Evolutionary conservation across 1,140 invertebrate genomes (phyloP), one percentile per base, ranked within the genome.

Genomic region (Drosophila obscura): DNA sequence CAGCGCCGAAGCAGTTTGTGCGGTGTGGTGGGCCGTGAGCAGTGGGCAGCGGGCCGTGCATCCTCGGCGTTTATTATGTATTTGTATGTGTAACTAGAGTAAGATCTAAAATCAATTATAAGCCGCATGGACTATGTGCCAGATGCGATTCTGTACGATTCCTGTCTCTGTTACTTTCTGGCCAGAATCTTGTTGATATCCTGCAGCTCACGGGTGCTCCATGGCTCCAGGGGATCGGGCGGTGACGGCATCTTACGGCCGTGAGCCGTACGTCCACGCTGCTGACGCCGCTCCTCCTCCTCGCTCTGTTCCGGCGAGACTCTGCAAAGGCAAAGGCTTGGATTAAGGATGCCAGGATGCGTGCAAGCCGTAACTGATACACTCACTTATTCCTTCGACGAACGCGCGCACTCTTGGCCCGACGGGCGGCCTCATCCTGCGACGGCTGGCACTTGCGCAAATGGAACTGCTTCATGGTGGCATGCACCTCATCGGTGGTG

Each of bases 141-240:
- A 68, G 60, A 44, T 48, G 24, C 31, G 31, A 35, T 4, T 35
- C 1, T 39, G 35, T 39, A 39, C 22, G n/a, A n/a, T n/a, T 43
- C 1, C 7, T 15, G 7, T 24, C 1, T 3, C 3, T 72, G 15
- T 35, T 75, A 78, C 61, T 90, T 91, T 22, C 67, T 80, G 26
- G 85, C 84, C 58, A 96, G 92, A 83, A 96, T 94, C 69, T 94
- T 93, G 91, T 96, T 96, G 92, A 96, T 96, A 90, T 94, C 94
- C 58, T 94, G 93, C 72, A 96, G 94, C 66, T 93, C 94, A 63
- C 94, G 93, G 16, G 94, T 95, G 88, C 95, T 96, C 95, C 95
- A 96, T 1, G 95, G 94, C 80, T 96, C 94, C 53, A 95, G 90
- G 8, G 94, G 95, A 92, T 95, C 94, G 2, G 94, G 93, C 9